phyloP scores from a whole-genome alignment of 2,888 invertebrate genomes.

The Dimorphilus gyrociliatus region DNA sequence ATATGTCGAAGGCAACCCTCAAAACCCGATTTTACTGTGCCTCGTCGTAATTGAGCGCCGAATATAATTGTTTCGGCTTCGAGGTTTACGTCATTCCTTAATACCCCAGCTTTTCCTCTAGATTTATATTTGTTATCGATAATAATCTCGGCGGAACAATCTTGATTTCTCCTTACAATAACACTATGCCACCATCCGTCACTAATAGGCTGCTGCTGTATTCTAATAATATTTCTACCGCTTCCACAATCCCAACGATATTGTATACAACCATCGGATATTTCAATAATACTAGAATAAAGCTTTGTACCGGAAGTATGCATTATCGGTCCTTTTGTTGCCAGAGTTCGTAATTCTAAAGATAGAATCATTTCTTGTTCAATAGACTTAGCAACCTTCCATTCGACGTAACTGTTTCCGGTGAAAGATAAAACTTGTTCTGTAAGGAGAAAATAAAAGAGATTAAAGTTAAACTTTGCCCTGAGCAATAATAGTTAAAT shows the following conservation, averaged over 20 bases:
- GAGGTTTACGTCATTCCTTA: no score
- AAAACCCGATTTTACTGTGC: no score
- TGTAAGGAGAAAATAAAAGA: constrained; percentile 6
- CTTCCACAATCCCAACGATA: constrained; percentile 82
- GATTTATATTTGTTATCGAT: constrained; percentile 59
- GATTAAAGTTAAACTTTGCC: neutral
- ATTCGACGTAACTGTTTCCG: constrained; percentile 64
- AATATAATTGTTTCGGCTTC: no score
- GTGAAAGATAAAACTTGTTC: constrained; percentile 57
- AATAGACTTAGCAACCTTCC: constrained; percentile 43
- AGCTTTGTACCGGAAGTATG: neutral
- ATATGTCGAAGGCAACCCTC: no score
- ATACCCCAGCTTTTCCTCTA: no score
- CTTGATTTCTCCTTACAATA: constrained; percentile 56
- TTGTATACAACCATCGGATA: constrained; percentile 66
- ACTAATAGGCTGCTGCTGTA: constrained; percentile 55
- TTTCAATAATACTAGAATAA: constrained; percentile 40
- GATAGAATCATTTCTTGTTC: constrained; percentile 64
- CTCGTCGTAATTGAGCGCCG: no score
- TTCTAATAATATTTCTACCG: constrained; percentile 63
- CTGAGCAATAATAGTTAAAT: no score
- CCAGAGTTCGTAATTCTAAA: constrained; percentile 42
- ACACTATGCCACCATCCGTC: constrained; percentile 69
- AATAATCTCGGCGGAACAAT: constrained; percentile 57
- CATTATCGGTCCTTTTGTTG: constrained; percentile 2